These are phyloP conservation scores for Ormyrus pomaceus DNA, from an alignment of 2,888 invertebrate genomes.

Conservation along the genomic window DNA sequence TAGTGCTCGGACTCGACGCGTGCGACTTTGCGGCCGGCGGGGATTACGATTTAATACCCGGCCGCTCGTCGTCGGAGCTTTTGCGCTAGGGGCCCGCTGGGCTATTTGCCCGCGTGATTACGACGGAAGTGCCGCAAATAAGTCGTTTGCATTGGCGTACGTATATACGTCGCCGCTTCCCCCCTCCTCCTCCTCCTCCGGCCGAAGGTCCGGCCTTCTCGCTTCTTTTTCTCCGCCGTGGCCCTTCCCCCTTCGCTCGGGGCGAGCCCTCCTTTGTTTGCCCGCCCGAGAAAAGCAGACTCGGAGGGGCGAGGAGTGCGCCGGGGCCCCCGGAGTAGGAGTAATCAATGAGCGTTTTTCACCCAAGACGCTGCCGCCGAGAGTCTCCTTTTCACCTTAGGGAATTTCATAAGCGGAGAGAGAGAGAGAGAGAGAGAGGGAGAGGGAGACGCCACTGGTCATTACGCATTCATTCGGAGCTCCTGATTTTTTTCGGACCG, in stretches of 20 bases:
- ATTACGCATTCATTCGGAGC: constrained; percentile 42
- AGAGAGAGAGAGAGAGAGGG: neutral
- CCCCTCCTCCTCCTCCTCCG: neutral
- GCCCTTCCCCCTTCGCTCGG: neutral
- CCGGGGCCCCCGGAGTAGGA: neutral
- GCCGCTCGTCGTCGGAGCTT: neutral
- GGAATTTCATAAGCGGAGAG: constrained; percentile 29
- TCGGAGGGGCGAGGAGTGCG: neutral
- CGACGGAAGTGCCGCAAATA: constrained; percentile 62
- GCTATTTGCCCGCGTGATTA: constrained; percentile 59
- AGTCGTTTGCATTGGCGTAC: constrained; percentile 44
- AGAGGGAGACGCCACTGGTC: constrained; percentile 15
- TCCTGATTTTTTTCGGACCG: neutral
- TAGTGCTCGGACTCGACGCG: constrained; percentile 66
- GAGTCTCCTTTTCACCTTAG: constrained; percentile 19
- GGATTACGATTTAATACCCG: constrained; percentile 67
- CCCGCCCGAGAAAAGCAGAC: constrained; percentile 34
- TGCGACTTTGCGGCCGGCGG: constrained; percentile 65
- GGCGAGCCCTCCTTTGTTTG: constrained; percentile 1
- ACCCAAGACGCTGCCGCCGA: neutral
- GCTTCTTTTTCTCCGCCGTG: constrained; percentile 15
- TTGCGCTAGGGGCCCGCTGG: neutral
- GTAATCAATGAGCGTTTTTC: constrained; percentile 46
- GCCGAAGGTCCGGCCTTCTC: constrained; percentile 29
- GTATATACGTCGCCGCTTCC: neutral